These are phyloP conservation scores for Antheraea mylitta DNA, from an alignment of 1,140 invertebrate species.

Conservation along the genomic window DNA sequence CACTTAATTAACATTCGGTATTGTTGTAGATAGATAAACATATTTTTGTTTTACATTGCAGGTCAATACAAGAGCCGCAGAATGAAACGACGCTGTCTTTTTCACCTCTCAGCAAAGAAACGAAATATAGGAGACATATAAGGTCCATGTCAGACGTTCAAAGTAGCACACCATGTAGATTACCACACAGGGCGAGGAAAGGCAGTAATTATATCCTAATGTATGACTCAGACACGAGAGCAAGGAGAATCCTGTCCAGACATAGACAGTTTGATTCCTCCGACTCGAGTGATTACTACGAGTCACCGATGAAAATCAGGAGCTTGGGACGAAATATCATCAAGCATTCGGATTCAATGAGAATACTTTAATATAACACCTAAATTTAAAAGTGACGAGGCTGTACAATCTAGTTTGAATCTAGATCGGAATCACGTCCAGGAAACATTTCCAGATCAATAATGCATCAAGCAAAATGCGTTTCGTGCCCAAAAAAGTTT, in stretches of 20 bases:
- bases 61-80: slow-evolving; percentile 59
- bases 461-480: background rate
- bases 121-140: slow-evolving; percentile 63
- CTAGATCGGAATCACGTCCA: slow-evolving; percentile 40
- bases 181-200: slow-evolving; percentile 53
- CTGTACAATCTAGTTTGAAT: slow-evolving; percentile 47
- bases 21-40: background rate
- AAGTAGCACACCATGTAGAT: slow-evolving; percentile 60
- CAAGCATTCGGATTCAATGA: slow-evolving; percentile 68
- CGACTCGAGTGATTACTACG: slow-evolving; percentile 61
- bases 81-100: slow-evolving; percentile 41
- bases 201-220: slow-evolving; percentile 53
- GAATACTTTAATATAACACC: slow-evolving; percentile 47
- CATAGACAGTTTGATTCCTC: slow-evolving; percentile 52
- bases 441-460: slow-evolving; percentile 1
- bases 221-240: slow-evolving; percentile 67
- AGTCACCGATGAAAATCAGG: slow-evolving; percentile 43
- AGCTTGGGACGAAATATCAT: slow-evolving; percentile 60
- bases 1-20: too few species aligned
- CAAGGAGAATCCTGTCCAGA: slow-evolving; percentile 43
- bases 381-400: slow-evolving; percentile 25
- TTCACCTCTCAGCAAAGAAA: slow-evolving; percentile 60
- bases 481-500: background rate
- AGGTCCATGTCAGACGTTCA: slow-evolving; percentile 73
- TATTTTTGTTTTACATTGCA: slow-evolving; percentile 43